phyloP scores from a whole-genome alignment of 2,797 vertebrate species.

The Takifugu ocellatus region DNA sequence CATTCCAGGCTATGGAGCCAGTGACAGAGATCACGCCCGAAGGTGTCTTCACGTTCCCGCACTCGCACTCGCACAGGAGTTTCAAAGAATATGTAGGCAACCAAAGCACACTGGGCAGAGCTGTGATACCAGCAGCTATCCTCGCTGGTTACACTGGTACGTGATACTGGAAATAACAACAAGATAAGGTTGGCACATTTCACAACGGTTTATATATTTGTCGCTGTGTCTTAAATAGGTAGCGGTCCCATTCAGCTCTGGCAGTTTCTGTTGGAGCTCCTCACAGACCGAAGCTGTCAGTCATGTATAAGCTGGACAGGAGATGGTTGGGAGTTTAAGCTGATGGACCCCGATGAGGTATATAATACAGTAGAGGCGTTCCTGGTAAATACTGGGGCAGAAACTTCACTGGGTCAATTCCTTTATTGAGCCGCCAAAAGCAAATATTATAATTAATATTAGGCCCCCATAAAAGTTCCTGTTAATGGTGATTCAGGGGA shows the following conservation, averaged over 20 bases:
- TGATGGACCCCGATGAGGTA: conserved; percentile 74
- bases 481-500: too few species aligned
- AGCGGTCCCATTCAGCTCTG: conserved; percentile 75
- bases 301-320: conserved; percentile 76
- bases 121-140: conserved; percentile 63
- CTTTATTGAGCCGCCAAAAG: too few species aligned
- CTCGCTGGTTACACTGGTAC: conserved; percentile 70
- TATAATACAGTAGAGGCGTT: background rate
- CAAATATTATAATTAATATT: too few species aligned
- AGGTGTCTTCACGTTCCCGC: conserved; percentile 39
- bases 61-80: conserved; percentile 46
- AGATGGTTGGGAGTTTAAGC: conserved; percentile 76
- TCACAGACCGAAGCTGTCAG: conserved; percentile 70
- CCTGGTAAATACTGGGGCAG: too few species aligned
- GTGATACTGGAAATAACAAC: background rate
- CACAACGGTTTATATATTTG: background rate
- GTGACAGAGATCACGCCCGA: conserved; percentile 16
- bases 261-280: conserved; percentile 76
- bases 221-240: conserved; percentile 38
- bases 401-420: too few species aligned
- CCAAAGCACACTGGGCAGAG: conserved; percentile 41
- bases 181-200: background rate
- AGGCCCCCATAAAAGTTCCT: too few species aligned
- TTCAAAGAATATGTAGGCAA: conserved; percentile 60
- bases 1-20: conserved; percentile 19